Evolutionary conservation across 2,888 invertebrate species (phyloP).

Genomic region (Drosophila anomalata): DNA sequence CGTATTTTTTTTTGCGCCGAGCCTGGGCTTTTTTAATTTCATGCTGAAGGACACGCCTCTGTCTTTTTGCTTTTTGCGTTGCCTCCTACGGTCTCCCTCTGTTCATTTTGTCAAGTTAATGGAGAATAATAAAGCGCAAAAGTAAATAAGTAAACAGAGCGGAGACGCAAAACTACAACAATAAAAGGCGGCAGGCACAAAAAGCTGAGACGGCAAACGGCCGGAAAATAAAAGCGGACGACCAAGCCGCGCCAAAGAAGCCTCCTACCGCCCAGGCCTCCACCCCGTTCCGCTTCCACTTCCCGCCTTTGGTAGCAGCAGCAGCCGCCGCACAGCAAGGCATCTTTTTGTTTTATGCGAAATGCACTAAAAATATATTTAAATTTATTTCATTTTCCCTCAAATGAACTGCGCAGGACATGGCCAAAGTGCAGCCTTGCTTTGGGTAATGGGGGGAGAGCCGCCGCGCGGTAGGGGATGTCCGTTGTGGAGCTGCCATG

Average conservation of each 20-base stretch:
- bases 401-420: slow-evolving; percentile 73
- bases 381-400: slow-evolving; percentile 76
- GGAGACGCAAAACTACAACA: slow-evolving; percentile 70
- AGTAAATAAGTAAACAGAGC: slow-evolving; percentile 77
- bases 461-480: slow-evolving; percentile 24
- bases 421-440: slow-evolving; percentile 68
- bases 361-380: slow-evolving; percentile 80
- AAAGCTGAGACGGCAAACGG: slow-evolving; percentile 74
- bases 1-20: slow-evolving; percentile 15
- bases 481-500: slow-evolving; percentile 48
- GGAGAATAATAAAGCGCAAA: slow-evolving; percentile 79
- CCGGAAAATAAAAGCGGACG: slow-evolving; percentile 70
- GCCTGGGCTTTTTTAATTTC: slow-evolving; percentile 46
- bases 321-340: slow-evolving; percentile 55
- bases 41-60: slow-evolving; percentile 39
- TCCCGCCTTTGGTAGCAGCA: neutral
- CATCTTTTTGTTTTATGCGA: slow-evolving; percentile 79
- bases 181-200: slow-evolving; percentile 65
- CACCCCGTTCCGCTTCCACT: neutral
- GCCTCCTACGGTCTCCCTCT: slow-evolving; percentile 33
- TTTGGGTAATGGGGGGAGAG: slow-evolving; percentile 7
- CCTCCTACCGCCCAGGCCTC: slow-evolving; percentile 4
- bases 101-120: slow-evolving; percentile 78
- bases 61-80: slow-evolving; percentile 17
- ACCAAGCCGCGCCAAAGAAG: slow-evolving; percentile 57